Base-by-base conservation (phyloP, 2,113 vertebrate species). In the Nannospalax galili region DNA sequence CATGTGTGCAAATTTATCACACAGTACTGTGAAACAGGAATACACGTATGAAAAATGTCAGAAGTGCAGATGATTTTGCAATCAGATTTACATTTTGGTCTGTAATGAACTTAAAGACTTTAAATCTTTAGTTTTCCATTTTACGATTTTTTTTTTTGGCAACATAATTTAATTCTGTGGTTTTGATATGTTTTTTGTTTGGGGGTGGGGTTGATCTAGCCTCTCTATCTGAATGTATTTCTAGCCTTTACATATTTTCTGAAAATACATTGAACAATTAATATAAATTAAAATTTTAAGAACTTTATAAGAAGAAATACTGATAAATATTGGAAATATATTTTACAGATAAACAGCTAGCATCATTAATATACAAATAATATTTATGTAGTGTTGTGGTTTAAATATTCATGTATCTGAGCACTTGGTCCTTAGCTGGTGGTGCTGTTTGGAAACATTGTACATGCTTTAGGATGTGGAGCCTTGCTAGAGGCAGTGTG, bases 81-180 rank as follows among this genome's bases (percentile, higher is more conserved):
- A 84, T 96, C 78, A 90, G 70, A 96, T 93, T 96, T 96, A 78
- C 45, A 88, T 97, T 97, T 90, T 87, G 67, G 60, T 91, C 62
- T 96, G 35, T 92, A 96, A 93, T 92, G 82, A 97, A 87, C 96
- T 96, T 96, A 94, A 92, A 77, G 30, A 93, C 86, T 95, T 95
- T 78, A 91, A 79, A 64, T 52, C 85, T 52, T 52, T 52, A 52
- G 69, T 79, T 79, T 94, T 80, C 30, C 37, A 32, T 17, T 96
- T 91, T 91, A 69, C 88, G 37, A 70, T 88, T 11, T 52, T 52
- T 11, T 52, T 52, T 93, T 93, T 81, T 84, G 45, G 85, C 77
- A 62, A 93, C 58, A 93, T 84, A 92, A 90, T 88, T 92, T 84
- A 92, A 64, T 64, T 92, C 62, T 91, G 82, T 90, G 72, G 77